Percentiles rank a stretch among this genome's conserved stretches.
These are phyloP conservation scores for Aspidoscelis tigris DNA, from an alignment of 2,113 vertebrate genomes.

Conservation along the genomic window DNA sequence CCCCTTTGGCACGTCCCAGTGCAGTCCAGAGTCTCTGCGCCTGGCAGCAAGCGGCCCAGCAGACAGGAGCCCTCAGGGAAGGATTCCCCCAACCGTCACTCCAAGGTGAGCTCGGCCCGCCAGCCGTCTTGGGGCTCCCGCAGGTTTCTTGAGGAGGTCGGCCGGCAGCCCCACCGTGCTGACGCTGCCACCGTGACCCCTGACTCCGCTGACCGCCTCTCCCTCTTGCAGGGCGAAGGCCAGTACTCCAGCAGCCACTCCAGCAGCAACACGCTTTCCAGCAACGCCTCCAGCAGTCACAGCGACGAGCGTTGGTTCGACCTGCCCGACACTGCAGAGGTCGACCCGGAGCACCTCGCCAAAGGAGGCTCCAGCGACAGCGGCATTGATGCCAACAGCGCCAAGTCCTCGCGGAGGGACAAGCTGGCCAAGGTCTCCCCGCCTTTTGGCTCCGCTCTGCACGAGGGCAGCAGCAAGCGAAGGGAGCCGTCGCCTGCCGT, in stretches of 20 bases:
- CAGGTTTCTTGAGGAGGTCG: no score
- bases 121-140: no score
- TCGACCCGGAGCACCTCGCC: slow-evolving; percentile 80
- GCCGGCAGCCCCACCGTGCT: no score
- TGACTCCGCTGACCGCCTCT: no score
- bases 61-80: slow-evolving; percentile 85
- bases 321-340: slow-evolving; percentile 74
- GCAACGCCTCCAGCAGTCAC: slow-evolving; percentile 91
- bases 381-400: slow-evolving; percentile 84
- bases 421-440: slow-evolving; percentile 65
- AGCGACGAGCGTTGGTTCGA: slow-evolving; percentile 94
- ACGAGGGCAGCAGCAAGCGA: slow-evolving; percentile 73
- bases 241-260: slow-evolving; percentile 94
- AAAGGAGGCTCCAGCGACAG: slow-evolving; percentile 91
- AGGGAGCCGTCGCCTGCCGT: slow-evolving; percentile 80
- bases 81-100: slow-evolving; percentile 88
- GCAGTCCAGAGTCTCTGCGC: slow-evolving; percentile 71
- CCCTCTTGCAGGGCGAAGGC: slow-evolving; percentile 78
- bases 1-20: slow-evolving; percentile 89
- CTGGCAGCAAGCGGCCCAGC: slow-evolving; percentile 72
- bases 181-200: neutral
- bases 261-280: slow-evolving; percentile 94
- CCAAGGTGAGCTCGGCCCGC: slow-evolving; percentile 78
- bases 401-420: slow-evolving; percentile 63
- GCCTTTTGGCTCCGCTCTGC: slow-evolving; percentile 65